Percentiles rank a stretch among this genome's conserved stretches.
Evolutionary conservation across 2,797 vertebrate genomes (phyloP).

Genomic region (Jordanella pulchra): DNA sequence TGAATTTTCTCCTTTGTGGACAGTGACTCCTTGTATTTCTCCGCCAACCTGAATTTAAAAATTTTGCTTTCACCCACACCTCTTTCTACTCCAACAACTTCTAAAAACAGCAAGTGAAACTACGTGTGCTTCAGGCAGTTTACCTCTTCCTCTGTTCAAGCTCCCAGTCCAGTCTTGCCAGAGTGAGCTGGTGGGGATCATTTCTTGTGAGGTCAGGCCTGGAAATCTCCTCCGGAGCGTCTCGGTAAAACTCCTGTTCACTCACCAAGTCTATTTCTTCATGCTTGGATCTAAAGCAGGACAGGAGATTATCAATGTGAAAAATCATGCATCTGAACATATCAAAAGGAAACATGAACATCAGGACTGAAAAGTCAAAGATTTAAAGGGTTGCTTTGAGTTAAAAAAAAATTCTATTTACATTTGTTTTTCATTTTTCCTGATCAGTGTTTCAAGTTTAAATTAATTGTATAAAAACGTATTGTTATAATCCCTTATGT

Average conservation of each 20-base stretch:
- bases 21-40: conserved; percentile 91
- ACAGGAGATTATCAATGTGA: neutral
- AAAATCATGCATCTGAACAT: conserved; percentile 5
- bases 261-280: conserved; percentile 96
- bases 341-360: neutral
- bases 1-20: conserved; percentile 94
- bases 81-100: neutral
- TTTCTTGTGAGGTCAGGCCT: conserved; percentile 85
- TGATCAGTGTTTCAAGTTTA: neutral
- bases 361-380: neutral
- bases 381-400: neutral
- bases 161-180: conserved; percentile 97
- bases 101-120: neutral
- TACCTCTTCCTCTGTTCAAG: conserved; percentile 97
- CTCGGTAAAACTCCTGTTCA: conserved; percentile 90
- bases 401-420: too few relatives aligned
- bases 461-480: neutral
- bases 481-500: neutral
- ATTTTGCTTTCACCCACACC: conserved; percentile 1
- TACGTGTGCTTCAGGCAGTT: neutral
- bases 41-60: conserved; percentile 84
- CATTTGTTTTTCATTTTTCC: neutral
- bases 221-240: conserved; percentile 90
- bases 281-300: conserved; percentile 89
- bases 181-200: conserved; percentile 93